Percentiles rank a stretch among this genome's conserved stretches.
Conservation (phyloP, 2,113 vertebrate species). For the Silurus asotus region DNA sequence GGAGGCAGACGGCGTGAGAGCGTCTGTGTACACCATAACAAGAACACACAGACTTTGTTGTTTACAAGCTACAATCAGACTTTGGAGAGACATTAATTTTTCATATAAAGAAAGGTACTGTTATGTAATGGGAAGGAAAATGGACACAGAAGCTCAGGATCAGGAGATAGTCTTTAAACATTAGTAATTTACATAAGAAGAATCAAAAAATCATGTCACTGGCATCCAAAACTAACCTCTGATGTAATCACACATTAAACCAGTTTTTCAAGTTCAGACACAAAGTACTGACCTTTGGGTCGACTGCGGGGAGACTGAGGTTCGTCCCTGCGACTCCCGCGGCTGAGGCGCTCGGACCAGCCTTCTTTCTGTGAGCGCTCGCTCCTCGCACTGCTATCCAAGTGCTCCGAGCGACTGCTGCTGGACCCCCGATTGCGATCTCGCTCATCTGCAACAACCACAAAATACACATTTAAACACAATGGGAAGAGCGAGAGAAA, state of each 20-base stretch:
- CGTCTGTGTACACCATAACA: slow-evolving; percentile 71
- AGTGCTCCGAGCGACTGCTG: slow-evolving; percentile 69
- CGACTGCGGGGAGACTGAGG: slow-evolving; percentile 83
- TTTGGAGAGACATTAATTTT: not conserved
- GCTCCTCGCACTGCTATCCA: slow-evolving; percentile 69
- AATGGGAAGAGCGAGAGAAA: not conserved
- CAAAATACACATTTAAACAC: not conserved
- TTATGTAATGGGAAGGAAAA: not conserved
- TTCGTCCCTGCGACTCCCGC: slow-evolving; percentile 78
- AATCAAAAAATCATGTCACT: not conserved
- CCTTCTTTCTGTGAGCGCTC: slow-evolving; percentile 77
- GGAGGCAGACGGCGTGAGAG: slow-evolving; percentile 88
- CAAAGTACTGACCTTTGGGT: slow-evolving; percentile 78
- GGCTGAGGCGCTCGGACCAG: slow-evolving; percentile 81
- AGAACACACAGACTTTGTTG: not conserved
- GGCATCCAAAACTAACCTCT: not conserved
- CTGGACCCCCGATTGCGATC: slow-evolving; percentile 72
- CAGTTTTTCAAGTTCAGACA: no score
- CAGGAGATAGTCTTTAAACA: not conserved
- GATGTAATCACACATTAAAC: not conserved
- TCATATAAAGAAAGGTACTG: no score
- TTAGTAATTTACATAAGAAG: not conserved
- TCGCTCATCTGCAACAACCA: slow-evolving; percentile 75
- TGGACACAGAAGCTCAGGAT: not conserved
- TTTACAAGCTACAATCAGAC: not conserved